These are phyloP conservation scores for Charaxes varanes DNA, from an alignment of 1,140 invertebrate species.

Conservation along the genomic window DNA sequence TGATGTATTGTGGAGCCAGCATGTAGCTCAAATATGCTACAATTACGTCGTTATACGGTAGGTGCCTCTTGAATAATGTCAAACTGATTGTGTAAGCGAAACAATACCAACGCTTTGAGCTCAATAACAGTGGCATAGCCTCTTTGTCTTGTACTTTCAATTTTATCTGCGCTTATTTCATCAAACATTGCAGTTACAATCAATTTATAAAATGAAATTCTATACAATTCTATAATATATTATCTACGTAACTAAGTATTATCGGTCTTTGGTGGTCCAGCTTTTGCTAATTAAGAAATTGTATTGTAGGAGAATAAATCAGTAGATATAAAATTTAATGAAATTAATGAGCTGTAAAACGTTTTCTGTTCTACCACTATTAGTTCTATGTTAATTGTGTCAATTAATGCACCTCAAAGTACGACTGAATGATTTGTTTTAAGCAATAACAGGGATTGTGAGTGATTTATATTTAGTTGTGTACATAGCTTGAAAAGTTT, in stretches of 20 bases:
- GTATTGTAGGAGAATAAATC: too few species aligned
- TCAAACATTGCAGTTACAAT: slow-evolving; percentile 2
- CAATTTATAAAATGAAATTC: slow-evolving; percentile 1
- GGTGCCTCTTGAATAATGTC: too few species aligned
- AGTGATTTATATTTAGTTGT: slow-evolving; percentile 2
- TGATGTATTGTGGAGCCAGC: too few species aligned
- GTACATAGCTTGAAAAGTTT: slow-evolving; percentile 5
- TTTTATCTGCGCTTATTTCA: slow-evolving; percentile 4
- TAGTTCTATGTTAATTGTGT: slow-evolving; percentile 5
- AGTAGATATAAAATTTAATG: not conserved
- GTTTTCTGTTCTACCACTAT: not conserved
- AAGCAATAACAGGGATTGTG: slow-evolving; percentile 2
- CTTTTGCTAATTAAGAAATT: slow-evolving; percentile 9
- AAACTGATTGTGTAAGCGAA: too few species aligned
- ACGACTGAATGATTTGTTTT: slow-evolving; percentile 11
- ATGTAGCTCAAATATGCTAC: too few species aligned
- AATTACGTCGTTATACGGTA: too few species aligned
- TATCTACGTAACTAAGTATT: too few species aligned
- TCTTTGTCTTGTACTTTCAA: too few species aligned
- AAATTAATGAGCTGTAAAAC: not conserved
- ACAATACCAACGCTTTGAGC: too few species aligned
- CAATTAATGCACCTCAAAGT: slow-evolving; percentile 10
- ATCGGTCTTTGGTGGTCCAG: slow-evolving; percentile 9
- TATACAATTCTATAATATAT: too few species aligned
- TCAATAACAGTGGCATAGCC: too few species aligned